phyloP scores from a whole-genome alignment of 2,113 vertebrate genomes.

The Anguilla japonica region DNA sequence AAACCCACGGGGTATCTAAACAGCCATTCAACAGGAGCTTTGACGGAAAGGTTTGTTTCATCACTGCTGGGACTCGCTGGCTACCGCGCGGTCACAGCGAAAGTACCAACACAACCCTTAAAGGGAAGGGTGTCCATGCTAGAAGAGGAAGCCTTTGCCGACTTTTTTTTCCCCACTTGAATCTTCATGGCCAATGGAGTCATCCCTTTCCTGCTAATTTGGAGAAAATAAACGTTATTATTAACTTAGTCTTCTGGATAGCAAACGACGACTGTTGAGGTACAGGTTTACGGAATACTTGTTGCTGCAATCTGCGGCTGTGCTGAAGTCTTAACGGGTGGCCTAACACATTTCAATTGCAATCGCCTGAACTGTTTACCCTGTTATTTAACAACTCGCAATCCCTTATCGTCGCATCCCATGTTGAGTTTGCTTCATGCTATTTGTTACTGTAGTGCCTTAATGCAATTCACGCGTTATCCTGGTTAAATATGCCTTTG shows the following conservation, averaged over 20 bases:
- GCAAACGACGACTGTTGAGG: no score
- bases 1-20: not conserved
- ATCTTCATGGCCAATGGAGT: not conserved
- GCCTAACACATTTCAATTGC: not conserved
- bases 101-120: slow-evolving; percentile 34
- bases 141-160: slow-evolving; percentile 25
- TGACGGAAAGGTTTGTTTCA: not conserved
- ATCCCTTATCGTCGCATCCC: no score
- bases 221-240: not conserved
- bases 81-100: not conserved
- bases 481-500: no score
- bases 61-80: not conserved
- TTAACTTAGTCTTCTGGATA: no score
- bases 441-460: no score
- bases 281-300: not conserved
- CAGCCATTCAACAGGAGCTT: not conserved
- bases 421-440: no score
- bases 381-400: no score
- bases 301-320: no score
- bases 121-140: slow-evolving; percentile 33
- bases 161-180: slow-evolving; percentile 13
- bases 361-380: no score
- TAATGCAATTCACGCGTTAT: no score
- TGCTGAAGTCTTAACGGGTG: not conserved
- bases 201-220: not conserved